Conservation (phyloP, 2,113 vertebrate genomes). For the Phalacrocorax carbo region DNA sequence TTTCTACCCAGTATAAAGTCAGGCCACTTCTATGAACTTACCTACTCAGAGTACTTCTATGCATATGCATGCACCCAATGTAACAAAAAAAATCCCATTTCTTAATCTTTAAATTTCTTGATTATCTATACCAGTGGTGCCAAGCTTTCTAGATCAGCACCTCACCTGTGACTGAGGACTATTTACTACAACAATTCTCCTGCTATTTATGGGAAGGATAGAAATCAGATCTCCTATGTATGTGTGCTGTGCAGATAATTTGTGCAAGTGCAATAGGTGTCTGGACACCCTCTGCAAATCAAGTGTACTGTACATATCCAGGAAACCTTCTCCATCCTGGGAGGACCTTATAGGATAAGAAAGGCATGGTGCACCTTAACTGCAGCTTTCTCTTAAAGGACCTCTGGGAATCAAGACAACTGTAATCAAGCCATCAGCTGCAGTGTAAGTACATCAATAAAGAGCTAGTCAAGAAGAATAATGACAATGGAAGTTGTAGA, state of each 20-base stretch:
- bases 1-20: neutral
- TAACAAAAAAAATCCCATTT: neutral
- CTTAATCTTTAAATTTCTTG: neutral
- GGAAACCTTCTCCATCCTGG: neutral
- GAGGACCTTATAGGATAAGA: rapidly evolving
- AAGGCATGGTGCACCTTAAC: neutral
- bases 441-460: neutral
- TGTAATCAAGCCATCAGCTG: neutral
- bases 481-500: neutral
- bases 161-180: neutral
- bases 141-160: neutral
- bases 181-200: neutral
- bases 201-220: rapidly evolving
- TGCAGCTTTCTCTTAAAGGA: neutral
- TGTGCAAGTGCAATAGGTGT: neutral
- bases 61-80: neutral
- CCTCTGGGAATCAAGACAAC: neutral
- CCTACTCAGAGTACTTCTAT: neutral
- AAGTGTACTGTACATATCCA: neutral
- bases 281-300: neutral
- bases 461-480: neutral
- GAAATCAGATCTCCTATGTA: too few species aligned
- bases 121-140: neutral
- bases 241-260: neutral
- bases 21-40: neutral